Evolutionary conservation across 1,140 invertebrate species (phyloP).

Genomic region (Hyles vespertilio): DNA sequence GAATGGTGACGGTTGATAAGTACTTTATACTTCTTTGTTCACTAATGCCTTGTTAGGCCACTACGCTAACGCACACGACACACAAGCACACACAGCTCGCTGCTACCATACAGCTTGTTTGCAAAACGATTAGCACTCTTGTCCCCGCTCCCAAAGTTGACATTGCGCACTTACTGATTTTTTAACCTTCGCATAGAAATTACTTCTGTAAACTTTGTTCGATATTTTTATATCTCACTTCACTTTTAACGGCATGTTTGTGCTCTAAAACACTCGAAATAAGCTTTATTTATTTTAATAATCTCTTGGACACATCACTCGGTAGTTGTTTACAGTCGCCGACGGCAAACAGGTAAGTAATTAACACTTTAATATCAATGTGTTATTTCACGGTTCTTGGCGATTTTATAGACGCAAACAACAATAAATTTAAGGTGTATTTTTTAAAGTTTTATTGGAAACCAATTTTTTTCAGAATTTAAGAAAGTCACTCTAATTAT

Average conservation of each 20-base stretch:
- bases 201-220: constrained; percentile 42
- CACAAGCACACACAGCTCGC: constrained; percentile 46
- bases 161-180: constrained; percentile 65
- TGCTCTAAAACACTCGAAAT: constrained; percentile 18
- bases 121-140: constrained; percentile 63
- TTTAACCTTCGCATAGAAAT: constrained; percentile 57
- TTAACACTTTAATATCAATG: constrained; percentile 2
- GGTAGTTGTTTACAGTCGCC: neutral
- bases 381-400: neutral
- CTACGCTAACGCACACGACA: constrained; percentile 55
- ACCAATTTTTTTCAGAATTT: too few species aligned
- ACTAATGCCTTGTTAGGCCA: constrained; percentile 36
- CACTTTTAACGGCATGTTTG: constrained; percentile 28
- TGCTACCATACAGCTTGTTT: constrained; percentile 57
- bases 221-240: constrained; percentile 38
- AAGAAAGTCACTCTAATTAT: too few species aligned
- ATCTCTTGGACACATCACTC: constrained; percentile 5
- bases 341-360: constrained; percentile 1
- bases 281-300: too few species aligned
- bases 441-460: too few species aligned
- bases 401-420: too few species aligned
- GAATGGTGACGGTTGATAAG: constrained; percentile 24
- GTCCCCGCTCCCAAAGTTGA: constrained; percentile 61
- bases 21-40: constrained; percentile 43
- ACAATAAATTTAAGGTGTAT: too few species aligned